phyloP scores from a whole-genome alignment of 2,888 invertebrate species.

The Drosophila putrida region DNA sequence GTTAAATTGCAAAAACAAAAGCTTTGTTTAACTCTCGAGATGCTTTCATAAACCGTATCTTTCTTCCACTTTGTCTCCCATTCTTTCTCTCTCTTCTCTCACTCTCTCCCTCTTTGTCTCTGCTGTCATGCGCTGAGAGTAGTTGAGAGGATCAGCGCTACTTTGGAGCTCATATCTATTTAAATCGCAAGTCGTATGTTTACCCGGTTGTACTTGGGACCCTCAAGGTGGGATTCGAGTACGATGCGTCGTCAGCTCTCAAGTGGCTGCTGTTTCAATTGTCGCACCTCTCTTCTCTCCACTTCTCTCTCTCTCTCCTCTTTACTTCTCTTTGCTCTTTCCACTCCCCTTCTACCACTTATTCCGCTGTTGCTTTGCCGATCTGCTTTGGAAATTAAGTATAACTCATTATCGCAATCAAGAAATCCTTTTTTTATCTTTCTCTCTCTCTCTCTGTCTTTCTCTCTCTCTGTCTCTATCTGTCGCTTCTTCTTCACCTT shows the following conservation, averaged over 20 bases:
- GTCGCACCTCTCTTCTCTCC: slow-evolving; percentile 15
- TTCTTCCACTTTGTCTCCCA: neutral
- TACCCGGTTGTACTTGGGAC: slow-evolving; percentile 16
- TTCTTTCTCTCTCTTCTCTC: neutral
- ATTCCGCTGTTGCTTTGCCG: slow-evolving; percentile 5
- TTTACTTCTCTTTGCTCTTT: too few species aligned
- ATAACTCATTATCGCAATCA: slow-evolving; percentile 80
- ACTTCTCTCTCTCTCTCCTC: neutral
- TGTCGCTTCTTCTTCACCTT: slow-evolving; percentile 1
- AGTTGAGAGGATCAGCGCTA: slow-evolving; percentile 29
- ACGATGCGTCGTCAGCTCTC: slow-evolving; percentile 44
- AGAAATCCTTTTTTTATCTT: slow-evolving; percentile 70
- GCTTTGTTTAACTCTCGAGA: slow-evolving; percentile 1
- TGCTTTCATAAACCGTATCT: slow-evolving; percentile 13
- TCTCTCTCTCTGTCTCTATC: too few species aligned
- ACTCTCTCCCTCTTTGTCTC: neutral
- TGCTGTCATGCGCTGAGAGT: neutral
- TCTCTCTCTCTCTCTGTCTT: neutral
- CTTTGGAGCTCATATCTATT: slow-evolving; percentile 35
- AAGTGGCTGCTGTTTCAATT: slow-evolving; percentile 64
- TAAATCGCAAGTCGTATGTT: slow-evolving; percentile 26
- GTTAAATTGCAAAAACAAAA: slow-evolving; percentile 2
- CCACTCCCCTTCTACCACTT: too few species aligned
- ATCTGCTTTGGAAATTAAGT: slow-evolving; percentile 69
- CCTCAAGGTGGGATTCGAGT: slow-evolving; percentile 34